Conservation (phyloP, 2,113 vertebrate species). For the Urocynchramus pylzowi region DNA sequence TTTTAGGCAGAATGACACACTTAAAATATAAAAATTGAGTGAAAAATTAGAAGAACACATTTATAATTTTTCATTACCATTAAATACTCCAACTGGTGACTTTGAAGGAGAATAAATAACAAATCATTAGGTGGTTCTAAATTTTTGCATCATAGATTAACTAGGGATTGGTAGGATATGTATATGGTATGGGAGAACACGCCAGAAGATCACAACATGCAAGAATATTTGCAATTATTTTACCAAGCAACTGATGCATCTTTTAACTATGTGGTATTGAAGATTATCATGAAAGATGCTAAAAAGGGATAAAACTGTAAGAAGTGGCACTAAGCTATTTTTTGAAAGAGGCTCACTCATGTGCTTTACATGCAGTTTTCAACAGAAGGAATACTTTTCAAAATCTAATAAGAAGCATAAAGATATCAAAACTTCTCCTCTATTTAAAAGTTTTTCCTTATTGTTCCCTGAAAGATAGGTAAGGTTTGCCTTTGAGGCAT, state of each 20-base stretch:
- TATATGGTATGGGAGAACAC: neutral
- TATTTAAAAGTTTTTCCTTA: neutral
- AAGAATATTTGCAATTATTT: neutral
- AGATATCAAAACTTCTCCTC: neutral
- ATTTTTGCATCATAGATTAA: neutral
- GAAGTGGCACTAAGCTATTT: neutral
- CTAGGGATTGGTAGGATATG: neutral
- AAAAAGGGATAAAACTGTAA: neutral
- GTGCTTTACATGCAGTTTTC: neutral
- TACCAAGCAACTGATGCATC: neutral
- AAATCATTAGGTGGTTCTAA: neutral
- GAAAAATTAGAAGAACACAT: neutral
- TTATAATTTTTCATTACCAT: neutral
- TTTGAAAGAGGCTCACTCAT: neutral
- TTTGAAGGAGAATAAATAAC: neutral
- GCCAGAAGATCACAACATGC: neutral
- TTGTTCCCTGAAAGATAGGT: conserved; percentile 67
- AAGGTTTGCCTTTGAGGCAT: conserved; percentile 79
- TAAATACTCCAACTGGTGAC: neutral
- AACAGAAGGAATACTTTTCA: neutral
- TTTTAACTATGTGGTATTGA: neutral
- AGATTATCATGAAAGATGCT: neutral
- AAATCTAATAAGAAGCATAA: neutral
- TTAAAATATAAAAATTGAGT: neutral
- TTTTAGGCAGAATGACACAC: neutral